phyloP scores from a whole-genome alignment of 1,140 invertebrate species.

The Meloidogyne floridensis region DNA sequence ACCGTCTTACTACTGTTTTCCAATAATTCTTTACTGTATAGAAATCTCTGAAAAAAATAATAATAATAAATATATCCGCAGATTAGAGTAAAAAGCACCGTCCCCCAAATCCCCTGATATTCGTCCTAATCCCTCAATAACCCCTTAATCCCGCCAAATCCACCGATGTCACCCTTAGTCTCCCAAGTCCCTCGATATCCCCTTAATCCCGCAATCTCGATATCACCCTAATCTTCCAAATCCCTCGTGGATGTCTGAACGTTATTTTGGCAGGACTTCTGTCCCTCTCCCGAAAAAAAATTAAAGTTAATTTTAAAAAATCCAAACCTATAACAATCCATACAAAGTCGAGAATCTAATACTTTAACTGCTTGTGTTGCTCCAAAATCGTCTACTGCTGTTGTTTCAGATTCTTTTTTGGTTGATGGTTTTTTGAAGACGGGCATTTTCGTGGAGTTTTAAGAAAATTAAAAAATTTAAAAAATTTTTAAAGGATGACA shows the following conservation, averaged over 20 bases:
- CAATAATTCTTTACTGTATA: slow-evolving; percentile 47
- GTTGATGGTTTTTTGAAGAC: slow-evolving; percentile 24
- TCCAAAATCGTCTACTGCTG: slow-evolving; percentile 22
- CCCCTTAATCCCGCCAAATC: too few species aligned
- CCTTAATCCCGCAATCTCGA: too few species aligned
- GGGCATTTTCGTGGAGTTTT: slow-evolving; percentile 16
- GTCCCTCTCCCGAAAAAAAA: too few species aligned
- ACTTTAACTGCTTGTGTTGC: slow-evolving; percentile 33
- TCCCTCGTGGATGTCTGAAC: too few species aligned
- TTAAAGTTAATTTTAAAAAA: not conserved
- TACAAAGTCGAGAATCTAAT: slow-evolving; percentile 34
- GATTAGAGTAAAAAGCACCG: too few species aligned
- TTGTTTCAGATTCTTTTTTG: slow-evolving; percentile 21
- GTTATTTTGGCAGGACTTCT: too few species aligned
- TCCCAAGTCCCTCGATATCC: too few species aligned
- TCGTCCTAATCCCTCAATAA: too few species aligned
- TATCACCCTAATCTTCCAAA: too few species aligned
- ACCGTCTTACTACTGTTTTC: slow-evolving; percentile 36
- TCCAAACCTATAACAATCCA: slow-evolving; percentile 36
- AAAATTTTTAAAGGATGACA: not conserved
- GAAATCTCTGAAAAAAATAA: slow-evolving; percentile 30
- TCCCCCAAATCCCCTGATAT: too few species aligned
- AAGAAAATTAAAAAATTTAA: too few species aligned
- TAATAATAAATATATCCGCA: not conserved
- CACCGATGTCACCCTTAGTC: too few species aligned